Percentiles rank a stretch among this genome's conserved stretches.
Conservation (phyloP, 2,888 invertebrate genomes). For the Lasioglossum figueresi region DNA sequence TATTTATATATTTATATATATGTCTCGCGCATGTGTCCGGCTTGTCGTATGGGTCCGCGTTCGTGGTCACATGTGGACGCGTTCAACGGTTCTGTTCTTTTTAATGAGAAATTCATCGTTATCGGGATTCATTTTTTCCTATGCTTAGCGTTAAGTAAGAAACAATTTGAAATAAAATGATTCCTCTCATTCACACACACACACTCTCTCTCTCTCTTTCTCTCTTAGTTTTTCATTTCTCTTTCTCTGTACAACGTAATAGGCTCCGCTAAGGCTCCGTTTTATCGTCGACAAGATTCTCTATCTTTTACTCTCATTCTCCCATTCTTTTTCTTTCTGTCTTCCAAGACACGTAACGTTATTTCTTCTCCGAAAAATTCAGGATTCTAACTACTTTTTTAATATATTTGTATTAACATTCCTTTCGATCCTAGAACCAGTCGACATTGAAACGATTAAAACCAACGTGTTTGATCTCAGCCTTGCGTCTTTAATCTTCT, state of each 20-base stretch:
- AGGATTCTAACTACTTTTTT: constrained; percentile 35
- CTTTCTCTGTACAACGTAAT: constrained; percentile 52
- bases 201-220: too few species aligned
- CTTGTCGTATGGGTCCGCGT: constrained; percentile 45
- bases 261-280: constrained; percentile 58
- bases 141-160: constrained; percentile 64
- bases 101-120: constrained; percentile 57
- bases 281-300: constrained; percentile 43
- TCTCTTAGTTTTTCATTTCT: not conserved
- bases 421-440: constrained; percentile 52
- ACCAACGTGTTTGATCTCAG: constrained; percentile 12
- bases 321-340: constrained; percentile 14
- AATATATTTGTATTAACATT: constrained; percentile 43
- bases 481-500: constrained; percentile 16
- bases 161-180: constrained; percentile 67
- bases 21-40: constrained; percentile 50
- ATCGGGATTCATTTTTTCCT: constrained; percentile 45
- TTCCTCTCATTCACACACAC: not conserved
- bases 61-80: constrained; percentile 31
- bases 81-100: constrained; percentile 37
- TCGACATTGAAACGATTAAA: constrained; percentile 31
- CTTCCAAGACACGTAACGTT: constrained; percentile 41
- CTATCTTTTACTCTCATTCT: not conserved
- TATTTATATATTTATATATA: constrained; percentile 74
- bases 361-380: constrained; percentile 37